Percentiles rank a stretch among this genome's conserved stretches.
These are phyloP conservation scores for Lutjanus campechanus DNA, from an alignment of 2,797 vertebrate genomes.

Conservation along the genomic window DNA sequence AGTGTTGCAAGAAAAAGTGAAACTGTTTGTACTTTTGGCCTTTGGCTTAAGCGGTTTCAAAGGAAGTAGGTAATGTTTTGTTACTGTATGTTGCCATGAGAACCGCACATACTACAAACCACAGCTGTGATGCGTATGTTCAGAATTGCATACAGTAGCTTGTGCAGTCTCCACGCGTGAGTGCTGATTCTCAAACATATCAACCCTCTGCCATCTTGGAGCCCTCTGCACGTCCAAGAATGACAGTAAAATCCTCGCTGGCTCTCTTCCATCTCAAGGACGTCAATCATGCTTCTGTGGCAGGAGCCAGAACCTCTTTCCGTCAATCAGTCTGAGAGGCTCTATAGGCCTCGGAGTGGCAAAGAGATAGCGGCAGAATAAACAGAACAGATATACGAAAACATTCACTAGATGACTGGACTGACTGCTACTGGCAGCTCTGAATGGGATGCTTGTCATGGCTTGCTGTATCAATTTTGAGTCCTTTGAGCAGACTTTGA, in stretches of 20 bases:
- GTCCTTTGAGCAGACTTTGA: conserved; percentile 46
- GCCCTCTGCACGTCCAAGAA: conserved; percentile 61
- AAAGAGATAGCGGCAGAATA: conserved; percentile 65
- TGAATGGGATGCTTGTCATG: conserved; percentile 63
- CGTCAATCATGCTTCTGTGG: conserved; percentile 75
- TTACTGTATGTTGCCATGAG: conserved; percentile 37
- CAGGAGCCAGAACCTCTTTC: conserved; percentile 71
- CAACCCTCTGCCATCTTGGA: conserved; percentile 54
- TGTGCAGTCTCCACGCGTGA: conserved; percentile 26
- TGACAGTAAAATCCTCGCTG: conserved; percentile 73
- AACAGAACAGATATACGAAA: conserved; percentile 75
- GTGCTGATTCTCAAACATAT: conserved; percentile 50
- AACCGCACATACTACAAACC: conserved; percentile 44
- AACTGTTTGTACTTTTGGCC: conserved; percentile 39
- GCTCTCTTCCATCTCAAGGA: conserved; percentile 69
- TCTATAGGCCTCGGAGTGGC: conserved; percentile 53
- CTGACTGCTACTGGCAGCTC: conserved; percentile 70
- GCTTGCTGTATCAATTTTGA: conserved; percentile 59
- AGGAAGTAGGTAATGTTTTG: conserved; percentile 57
- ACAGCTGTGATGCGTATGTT: conserved; percentile 21
- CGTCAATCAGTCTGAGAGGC: conserved; percentile 72
- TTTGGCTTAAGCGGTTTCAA: conserved; percentile 47
- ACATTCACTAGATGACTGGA: conserved; percentile 66
- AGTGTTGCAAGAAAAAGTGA: conserved; percentile 52
- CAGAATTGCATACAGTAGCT: conserved; percentile 18